Conservation (phyloP, 1,140 invertebrate genomes). For the Brachionus rubens region DNA sequence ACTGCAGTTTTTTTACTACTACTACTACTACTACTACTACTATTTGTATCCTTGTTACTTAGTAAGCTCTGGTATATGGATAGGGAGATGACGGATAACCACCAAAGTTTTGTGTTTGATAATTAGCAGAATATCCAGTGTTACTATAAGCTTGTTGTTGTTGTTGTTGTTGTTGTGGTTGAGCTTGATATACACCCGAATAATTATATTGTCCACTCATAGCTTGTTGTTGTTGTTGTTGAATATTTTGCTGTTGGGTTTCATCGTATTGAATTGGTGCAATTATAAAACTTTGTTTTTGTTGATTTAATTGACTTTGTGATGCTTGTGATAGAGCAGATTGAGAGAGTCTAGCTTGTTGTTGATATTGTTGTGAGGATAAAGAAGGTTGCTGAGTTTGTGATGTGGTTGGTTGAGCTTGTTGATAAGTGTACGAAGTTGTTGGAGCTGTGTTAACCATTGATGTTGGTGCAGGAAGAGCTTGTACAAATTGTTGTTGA, state of each 20-base stretch:
- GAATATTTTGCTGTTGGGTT: not conserved
- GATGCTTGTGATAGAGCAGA: not conserved
- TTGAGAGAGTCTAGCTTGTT: not conserved
- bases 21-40: too few relatives aligned
- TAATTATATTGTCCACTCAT: conserved; percentile 19
- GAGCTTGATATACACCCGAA: not conserved
- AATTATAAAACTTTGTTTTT: not conserved
- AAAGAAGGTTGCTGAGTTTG: not conserved
- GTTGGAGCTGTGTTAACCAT: not conserved
- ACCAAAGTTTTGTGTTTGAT: not conserved
- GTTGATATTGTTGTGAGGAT: not conserved
- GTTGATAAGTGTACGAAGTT: not conserved
- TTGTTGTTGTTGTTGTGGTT: conserved; percentile 1
- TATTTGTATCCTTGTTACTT: too few relatives aligned
- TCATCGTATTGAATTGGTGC: conserved; percentile 26
- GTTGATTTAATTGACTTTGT: not conserved
- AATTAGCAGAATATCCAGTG: not conserved
- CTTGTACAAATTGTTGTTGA: conserved; percentile 27
- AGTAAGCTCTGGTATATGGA: conserved; percentile 2
- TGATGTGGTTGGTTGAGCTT: conserved; percentile 12
- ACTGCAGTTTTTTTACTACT: too few relatives aligned
- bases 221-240: conserved; percentile 18
- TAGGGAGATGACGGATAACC: not conserved
- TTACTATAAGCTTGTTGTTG: not conserved
- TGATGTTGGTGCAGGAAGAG: not conserved